Base-by-base conservation (phyloP, 2,888 invertebrate genomes). In the Argyra leucocephala region DNA sequence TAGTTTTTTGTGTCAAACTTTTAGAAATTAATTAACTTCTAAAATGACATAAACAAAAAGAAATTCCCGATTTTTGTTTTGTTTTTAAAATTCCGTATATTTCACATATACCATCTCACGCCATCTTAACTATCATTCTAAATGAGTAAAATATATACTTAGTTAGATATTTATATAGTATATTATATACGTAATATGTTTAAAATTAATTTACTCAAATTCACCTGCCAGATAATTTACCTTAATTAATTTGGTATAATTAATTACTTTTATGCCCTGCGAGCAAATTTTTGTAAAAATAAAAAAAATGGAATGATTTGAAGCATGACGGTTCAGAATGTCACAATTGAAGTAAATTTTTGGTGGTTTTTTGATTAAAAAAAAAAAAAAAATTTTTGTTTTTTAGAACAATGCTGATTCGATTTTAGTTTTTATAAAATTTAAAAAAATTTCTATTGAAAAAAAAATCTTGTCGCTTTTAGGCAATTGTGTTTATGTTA, bases 121-220 rank as follows among this genome's bases (percentile, higher is more conserved):
- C 18, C 48, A 31, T 31, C 5, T 7, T 31, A 31, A 7, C 10
- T 10, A 31, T 7, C 6, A 31, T 31, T 31, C 5, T 31, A 7
- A 7, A 31, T 31, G 31, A 7, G 31, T 31, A 31, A 7, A 7
- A 31, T 31, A 31, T 31, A 31, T 31, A 31, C 31, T 31, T 31
- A 31, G 10, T 31, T 31, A 31, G 31, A 31, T 48, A 37, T 48
- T 15, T 48, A n/a, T 18, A 48, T 5, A 9, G 18, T 15, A 15
- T 37, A 48, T 18, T 18, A 4, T 48, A 15, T 48, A 15, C 12
- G 37, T 37, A 48, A 48, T 48, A 48, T 48, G 15, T 48, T 48
- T 48, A 48, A 48, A 48, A 48, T 48, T 48, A 48, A 48, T 48
- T 48, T 48, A 48, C 48, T 48, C 48, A 48, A 48, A 48, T 48